A percentile compares a stretch with the other conserved stretches of the same genome.
Evolutionary conservation across 2,113 vertebrate genomes (phyloP).

Genomic region (Callocephalon fimbriatum): DNA sequence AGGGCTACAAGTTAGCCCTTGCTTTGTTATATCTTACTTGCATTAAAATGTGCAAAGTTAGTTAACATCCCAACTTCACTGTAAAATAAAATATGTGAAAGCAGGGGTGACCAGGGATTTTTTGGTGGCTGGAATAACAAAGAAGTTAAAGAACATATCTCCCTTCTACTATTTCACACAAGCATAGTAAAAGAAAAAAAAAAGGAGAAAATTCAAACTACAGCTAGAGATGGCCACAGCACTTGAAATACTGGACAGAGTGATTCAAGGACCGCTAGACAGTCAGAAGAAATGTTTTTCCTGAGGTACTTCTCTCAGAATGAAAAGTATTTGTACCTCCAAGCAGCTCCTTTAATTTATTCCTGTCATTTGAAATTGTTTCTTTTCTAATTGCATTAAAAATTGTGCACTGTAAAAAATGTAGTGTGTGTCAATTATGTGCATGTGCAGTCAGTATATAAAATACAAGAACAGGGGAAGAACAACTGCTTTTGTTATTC

Average conservation of each 20-base stretch:
- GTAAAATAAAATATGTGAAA: not conserved
- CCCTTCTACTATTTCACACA: not conserved
- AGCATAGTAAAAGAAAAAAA: not conserved
- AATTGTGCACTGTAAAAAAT: not conserved
- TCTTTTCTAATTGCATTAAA: slow-evolving; percentile 49
- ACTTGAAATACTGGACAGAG: not conserved
- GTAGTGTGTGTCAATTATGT: not conserved
- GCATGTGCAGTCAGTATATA: not conserved
- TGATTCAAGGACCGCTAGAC: not conserved
- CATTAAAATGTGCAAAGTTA: not conserved
- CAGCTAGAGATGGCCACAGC: not conserved
- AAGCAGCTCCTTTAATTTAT: slow-evolving; percentile 2
- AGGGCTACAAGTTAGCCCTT: not conserved
- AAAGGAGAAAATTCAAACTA: not conserved
- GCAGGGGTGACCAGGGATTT: not conserved
- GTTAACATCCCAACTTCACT: not conserved
- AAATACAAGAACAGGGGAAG: not conserved
- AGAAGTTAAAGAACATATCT: not conserved
- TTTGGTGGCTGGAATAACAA: not conserved
- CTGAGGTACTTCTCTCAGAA: not conserved
- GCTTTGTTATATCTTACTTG: slow-evolving; percentile 9
- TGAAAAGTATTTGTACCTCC: not conserved
- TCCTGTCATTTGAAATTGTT: slow-evolving; percentile 21
- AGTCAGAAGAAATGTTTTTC: not conserved
- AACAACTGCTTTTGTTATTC: slow-evolving; percentile 8